Evolutionary conservation across 2,888 invertebrate species (phyloP).

Genomic region (Himalopsyche tibetana): DNA sequence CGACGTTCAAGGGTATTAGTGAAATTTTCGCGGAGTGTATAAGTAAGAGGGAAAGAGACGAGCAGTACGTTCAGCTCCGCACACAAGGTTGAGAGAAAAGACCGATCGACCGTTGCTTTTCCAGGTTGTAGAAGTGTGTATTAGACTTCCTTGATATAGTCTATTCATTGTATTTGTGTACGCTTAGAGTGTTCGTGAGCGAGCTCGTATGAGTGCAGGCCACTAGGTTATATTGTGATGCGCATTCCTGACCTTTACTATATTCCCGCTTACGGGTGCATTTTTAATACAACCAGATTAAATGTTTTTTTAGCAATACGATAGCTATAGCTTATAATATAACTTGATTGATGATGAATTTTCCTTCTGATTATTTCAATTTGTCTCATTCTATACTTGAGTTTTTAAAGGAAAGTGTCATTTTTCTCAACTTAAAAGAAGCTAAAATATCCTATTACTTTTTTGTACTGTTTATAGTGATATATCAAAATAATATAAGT

Average conservation of each 20-base stretch:
- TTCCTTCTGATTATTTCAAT: no score
- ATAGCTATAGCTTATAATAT: not conserved
- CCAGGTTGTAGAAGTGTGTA: not conserved
- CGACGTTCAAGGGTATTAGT: slow-evolving; percentile 4
- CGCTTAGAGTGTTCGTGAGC: not conserved
- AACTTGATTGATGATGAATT: no score
- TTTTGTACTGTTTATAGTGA: no score
- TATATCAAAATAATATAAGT: no score
- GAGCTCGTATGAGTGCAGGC: slow-evolving; percentile 39
- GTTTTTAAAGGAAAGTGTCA: no score
- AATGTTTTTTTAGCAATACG: not conserved
- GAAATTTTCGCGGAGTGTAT: slow-evolving; percentile 28
- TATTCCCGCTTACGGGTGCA: slow-evolving; percentile 39
- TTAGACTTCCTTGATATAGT: slow-evolving; percentile 5
- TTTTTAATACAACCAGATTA: not conserved
- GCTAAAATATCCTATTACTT: no score
- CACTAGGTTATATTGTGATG: slow-evolving; percentile 52
- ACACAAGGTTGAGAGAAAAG: not conserved
- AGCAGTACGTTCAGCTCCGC: not conserved
- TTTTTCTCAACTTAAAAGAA: no score
- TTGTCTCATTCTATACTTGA: no score
- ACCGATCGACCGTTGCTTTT: slow-evolving; percentile 1
- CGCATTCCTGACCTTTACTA: slow-evolving; percentile 54
- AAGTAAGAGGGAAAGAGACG: slow-evolving; percentile 46
- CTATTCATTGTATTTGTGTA: not conserved